Evolutionary conservation across 2,888 invertebrate genomes (phyloP).

Genomic region (Tetragonula carbonaria): DNA sequence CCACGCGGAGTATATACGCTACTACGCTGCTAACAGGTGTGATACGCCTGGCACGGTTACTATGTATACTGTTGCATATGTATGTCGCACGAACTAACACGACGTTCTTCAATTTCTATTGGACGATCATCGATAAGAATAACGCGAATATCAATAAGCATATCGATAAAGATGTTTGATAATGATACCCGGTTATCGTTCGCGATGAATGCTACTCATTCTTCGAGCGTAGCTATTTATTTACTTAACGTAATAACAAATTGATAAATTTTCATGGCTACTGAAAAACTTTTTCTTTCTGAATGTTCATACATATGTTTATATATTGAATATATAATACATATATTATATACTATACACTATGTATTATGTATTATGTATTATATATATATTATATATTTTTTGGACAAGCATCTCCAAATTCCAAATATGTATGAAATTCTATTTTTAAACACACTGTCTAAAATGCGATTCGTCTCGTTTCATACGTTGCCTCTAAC

Average conservation of each 20-base stretch:
- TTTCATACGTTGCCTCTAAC: no score
- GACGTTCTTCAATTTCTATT: neutral
- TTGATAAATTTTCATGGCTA: neutral
- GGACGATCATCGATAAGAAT: slow-evolving; percentile 18
- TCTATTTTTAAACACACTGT: no score
- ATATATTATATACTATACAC: no score
- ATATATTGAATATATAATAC: neutral
- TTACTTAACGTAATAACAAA: neutral
- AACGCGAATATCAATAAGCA: neutral
- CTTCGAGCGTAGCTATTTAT: neutral
- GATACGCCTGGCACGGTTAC: neutral
- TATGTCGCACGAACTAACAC: neutral
- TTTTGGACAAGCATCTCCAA: no score
- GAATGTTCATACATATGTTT: neutral
- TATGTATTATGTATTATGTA: no score
- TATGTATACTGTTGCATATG: neutral
- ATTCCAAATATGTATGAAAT: no score
- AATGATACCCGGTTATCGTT: slow-evolving; percentile 15
- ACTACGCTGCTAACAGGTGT: slow-evolving; percentile 35
- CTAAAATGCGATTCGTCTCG: no score
- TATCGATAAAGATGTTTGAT: slow-evolving; percentile 24
- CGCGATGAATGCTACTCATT: neutral
- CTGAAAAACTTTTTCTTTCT: neutral
- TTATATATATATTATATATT: no score
- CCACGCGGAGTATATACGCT: slow-evolving; percentile 2